A percentile compares a stretch with the other conserved stretches of the same genome.
These are phyloP conservation scores for Drosophila lini DNA, from an alignment of 1,140 invertebrate species.

Conservation along the genomic window DNA sequence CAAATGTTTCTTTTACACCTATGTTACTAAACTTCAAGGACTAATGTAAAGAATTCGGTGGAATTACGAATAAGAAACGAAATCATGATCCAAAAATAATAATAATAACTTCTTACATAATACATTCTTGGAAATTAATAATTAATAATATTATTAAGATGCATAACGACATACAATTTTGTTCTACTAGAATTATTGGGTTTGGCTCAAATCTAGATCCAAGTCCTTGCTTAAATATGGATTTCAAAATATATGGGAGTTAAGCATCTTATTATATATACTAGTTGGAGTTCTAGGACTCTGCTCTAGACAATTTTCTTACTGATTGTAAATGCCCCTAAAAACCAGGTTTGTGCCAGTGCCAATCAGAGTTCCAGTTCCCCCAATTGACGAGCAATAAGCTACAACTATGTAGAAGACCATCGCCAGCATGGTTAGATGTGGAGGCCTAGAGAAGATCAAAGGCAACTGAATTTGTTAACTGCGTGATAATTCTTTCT, in stretches of 20 bases:
- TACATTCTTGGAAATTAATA: no score
- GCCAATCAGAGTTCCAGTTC: constrained; percentile 93
- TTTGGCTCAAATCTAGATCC: no score
- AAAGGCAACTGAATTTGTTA: background rate
- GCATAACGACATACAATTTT: no score
- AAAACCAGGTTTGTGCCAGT: constrained; percentile 95
- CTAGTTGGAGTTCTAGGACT: no score
- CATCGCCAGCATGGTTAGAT: constrained; percentile 87
- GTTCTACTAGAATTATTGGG: no score
- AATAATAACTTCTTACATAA: no score
- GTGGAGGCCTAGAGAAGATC: constrained; percentile 74
- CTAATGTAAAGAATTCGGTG: background rate
- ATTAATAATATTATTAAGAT: no score
- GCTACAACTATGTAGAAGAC: constrained; percentile 90
- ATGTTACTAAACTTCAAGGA: no score
- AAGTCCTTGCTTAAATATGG: no score
- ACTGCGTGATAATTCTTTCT: background rate
- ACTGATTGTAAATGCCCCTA: constrained; percentile 90
- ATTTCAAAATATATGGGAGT: no score
- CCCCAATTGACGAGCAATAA: constrained; percentile 92
- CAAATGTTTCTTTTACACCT: background rate
- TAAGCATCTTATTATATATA: no score
- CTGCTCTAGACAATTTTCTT: constrained; percentile 17
- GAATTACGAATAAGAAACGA: background rate
- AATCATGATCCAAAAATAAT: no score